Base-by-base conservation (phyloP, 2,888 invertebrate species). In the Mimachlamys varia region DNA sequence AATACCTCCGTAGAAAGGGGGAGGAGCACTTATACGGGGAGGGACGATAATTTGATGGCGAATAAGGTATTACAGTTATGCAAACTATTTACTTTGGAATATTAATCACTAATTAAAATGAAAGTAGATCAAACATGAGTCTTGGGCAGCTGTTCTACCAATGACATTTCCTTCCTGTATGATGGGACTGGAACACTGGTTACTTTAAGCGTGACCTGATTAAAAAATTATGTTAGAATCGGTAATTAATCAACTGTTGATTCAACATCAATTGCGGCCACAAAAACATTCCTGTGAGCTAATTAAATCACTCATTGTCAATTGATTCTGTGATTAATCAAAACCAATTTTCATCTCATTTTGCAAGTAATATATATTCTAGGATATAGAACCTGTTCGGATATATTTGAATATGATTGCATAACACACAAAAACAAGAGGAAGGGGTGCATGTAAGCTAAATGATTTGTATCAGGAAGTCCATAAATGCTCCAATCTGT, bases 161-260 rank as follows among this genome's bases (percentile, higher is more conserved):
- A 19, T 53, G 53, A 53, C 17, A 53, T 12, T 53, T 7, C 44
- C 44, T 44, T 53, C 15, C 1, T n/a, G 15, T 19, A 58, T 22
- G 58, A 58, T 58, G 58, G n/a, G 10, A 58, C 7, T 22, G 58
- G 22, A 58, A 19, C 22, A 58, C 19, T 22, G 58, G 10, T 22
- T 58, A 53, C 1, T 10, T 15, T 53, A 17, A 53, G 12, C 13
- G 19, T 44, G 19, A 53, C 17, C 53, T 58, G 58, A 58, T 19
- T 58, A 58, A n/a, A 58, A 22, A 58, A 22, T 58, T 58, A 15
- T 53, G 53, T 53, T 15, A 22, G 58, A 7, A 58, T 58, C 19
- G n/a, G 58, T 58, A 58, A 58, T 58, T 22, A 58, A 19, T 58
- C 58, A 58, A 58, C 58, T 58, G 58, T 58, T 58, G 58, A 58